Base-by-base conservation (phyloP, 2,888 invertebrate species). In the Cryptocephalus primarius region DNA sequence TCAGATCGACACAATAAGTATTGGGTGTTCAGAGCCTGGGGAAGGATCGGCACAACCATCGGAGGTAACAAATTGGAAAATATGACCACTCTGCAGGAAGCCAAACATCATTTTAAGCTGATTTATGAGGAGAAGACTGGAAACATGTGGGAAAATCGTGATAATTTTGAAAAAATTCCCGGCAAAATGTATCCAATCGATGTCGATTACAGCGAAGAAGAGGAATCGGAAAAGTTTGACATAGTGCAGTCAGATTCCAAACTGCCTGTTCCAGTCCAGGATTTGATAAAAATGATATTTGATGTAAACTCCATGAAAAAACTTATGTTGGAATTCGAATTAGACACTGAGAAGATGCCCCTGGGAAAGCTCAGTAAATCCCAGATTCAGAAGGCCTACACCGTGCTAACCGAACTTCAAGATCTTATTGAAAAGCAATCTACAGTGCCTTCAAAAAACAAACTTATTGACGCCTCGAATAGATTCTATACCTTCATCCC, bases 321-420 rank as follows among this genome's bases (percentile, higher is more conserved):
- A 65, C 85, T 90, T 0, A 82, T 99, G 80, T 68, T 88, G 63
- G 94, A 96, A 65, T 96, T 94, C 71, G 94, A 99, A 75, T 74
- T 99, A 56, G 97, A 99, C 68, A 80, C 89, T 59, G 92, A 94
- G 52, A 96, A 97, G 72, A 96, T 99, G 97, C 99, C 99, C 0
- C 72, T 99, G 8, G 99, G 97, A 40, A 97, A 97, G 72, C 70
- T 99, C 9, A 94, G 94, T 1, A 84, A 88, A 65, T 83, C 85
- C 46, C 93, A 95, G 73, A 84, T 99, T 47, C 82, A 88, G 62
- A 74, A 80, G 33, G 97, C 96, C 0, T 96, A 87, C 65, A 71
- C 71, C 43, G 85, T 95, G 1, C 72, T 99, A 14, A 78, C 80
- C 0, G 84, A 88, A 57, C 64, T 88, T 10, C 77, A 83, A 55